A percentile compares a stretch with the other conserved stretches of the same genome.
These are phyloP conservation scores for Carposina sasakii DNA, from an alignment of 1,140 invertebrate genomes.

Conservation along the genomic window DNA sequence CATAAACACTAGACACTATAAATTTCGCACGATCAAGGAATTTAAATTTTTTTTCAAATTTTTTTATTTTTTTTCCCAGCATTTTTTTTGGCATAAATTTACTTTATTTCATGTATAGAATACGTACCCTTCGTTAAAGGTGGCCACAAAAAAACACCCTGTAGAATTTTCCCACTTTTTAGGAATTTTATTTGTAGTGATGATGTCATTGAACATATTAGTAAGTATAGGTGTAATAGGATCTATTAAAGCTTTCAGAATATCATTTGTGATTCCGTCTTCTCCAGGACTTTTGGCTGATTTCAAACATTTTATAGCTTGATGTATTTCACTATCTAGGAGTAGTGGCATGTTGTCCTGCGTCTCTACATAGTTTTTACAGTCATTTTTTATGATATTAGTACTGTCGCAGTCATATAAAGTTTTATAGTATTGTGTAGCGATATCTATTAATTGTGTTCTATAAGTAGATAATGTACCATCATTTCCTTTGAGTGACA, in stretches of 20 bases:
- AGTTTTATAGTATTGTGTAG: not conserved
- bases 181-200: constrained; percentile 4
- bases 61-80: too few species aligned
- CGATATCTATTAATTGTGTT: not conserved
- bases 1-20: too few species aligned
- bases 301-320: not conserved
- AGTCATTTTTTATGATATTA: not conserved
- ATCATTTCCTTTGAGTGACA: too few species aligned
- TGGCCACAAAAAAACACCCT: too few species aligned
- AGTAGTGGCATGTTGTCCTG: not conserved
- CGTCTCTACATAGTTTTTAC: not conserved
- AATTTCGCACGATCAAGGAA: too few species aligned
- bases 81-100: too few species aligned
- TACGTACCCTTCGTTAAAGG: too few species aligned
- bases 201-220: not conserved
- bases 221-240: not conserved
- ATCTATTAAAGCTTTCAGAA: not conserved
- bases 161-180: constrained; percentile 13
- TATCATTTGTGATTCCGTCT: constrained; percentile 2
- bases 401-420: not conserved
- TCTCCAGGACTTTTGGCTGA: not conserved
- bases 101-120: too few species aligned
- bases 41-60: too few species aligned
- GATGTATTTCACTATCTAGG: not conserved
- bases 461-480: not conserved